Base-by-base conservation (phyloP, 2,888 invertebrate species). In the Lobophora halterata region DNA sequence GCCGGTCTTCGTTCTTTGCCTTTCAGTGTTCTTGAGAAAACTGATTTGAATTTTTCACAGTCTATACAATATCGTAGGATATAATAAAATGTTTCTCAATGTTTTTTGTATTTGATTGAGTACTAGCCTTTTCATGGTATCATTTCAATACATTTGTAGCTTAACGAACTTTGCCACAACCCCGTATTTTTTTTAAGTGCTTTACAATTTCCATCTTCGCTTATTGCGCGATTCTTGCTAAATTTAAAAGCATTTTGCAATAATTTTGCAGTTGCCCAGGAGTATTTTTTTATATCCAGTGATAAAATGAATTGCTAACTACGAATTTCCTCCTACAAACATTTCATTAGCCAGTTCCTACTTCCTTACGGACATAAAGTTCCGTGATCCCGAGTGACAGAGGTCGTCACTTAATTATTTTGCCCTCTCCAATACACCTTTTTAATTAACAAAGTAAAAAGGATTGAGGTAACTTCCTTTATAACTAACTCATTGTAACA, bases 381-480 rank as follows among this genome's bases (percentile, higher is more conserved):
- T 53, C 46, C 50, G 50, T 35, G 34, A 23, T 48, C 38, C 37
- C 24, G 39, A 36, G 26, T 44, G 18, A 27, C 34, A 46, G 50
- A 53, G 52, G 52, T 46, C 45, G 34, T 34, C 41, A 41, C 46
- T 39, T 53, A 48, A 46, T 48, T 37, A 44, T 18, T 37, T 44
- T 44, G 41, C 21, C 33, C 42, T 43, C 40, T 33, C 31, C 49
- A 45, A 52, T 36, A 18, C 28, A 27, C 13, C 20, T 43, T 41
- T 36, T 27, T 8, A 17, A 24, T 12, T 9, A n/a, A 5, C 7
- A 20, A 28, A 17, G 23, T 11, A 11, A 8, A 17, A 12, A 18
- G 8, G 9, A 19, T 13, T 14, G 1, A 14, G 14, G 26, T 14
- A 7, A 10, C 26, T 26, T 19, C 19, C 5, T 11, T 23, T 7